Conservation (phyloP, 1,140 invertebrate species). For the Sminthurinus signatus region DNA sequence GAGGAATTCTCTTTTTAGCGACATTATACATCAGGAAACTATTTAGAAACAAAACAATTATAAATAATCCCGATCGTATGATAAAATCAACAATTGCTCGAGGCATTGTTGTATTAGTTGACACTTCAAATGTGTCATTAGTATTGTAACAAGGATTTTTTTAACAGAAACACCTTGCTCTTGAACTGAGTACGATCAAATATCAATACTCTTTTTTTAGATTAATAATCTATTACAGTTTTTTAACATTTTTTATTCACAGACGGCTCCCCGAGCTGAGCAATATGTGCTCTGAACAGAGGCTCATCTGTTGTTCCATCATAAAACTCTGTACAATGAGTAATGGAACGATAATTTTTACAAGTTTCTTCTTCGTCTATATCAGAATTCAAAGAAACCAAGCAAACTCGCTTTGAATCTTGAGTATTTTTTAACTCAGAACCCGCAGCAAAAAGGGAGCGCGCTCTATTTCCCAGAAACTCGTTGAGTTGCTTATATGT, state of each 20-base stretch:
- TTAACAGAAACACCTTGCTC: too few species aligned
- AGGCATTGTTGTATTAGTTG: too few species aligned
- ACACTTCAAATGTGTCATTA: too few species aligned
- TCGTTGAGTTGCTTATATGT: background rate
- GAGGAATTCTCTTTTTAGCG: too few species aligned
- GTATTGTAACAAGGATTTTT: too few species aligned
- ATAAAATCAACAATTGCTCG: too few species aligned
- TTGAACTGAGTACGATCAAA: too few species aligned
- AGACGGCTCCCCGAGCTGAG: constrained; percentile 24
- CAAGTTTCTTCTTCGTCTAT: constrained; percentile 32
- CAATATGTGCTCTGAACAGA: constrained; percentile 36
- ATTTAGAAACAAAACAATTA: too few species aligned
- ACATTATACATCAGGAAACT: too few species aligned
- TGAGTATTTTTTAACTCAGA: background rate
- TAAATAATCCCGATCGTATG: too few species aligned
- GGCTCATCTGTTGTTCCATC: constrained; percentile 39
- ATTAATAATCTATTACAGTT: constrained; percentile 25
- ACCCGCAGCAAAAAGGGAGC: background rate
- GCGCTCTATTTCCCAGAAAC: constrained; percentile 4
- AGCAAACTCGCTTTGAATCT: background rate
- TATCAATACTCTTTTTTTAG: constrained; percentile 43
- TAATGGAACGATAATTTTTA: constrained; percentile 38
- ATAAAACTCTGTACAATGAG: constrained; percentile 14
- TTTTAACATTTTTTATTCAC: constrained; percentile 33
- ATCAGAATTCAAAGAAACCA: background rate